Evolutionary conservation across 2,113 vertebrate species (phyloP), one percentile per base, ranked within the genome.

Genomic region (Pterocles gutturalis): DNA sequence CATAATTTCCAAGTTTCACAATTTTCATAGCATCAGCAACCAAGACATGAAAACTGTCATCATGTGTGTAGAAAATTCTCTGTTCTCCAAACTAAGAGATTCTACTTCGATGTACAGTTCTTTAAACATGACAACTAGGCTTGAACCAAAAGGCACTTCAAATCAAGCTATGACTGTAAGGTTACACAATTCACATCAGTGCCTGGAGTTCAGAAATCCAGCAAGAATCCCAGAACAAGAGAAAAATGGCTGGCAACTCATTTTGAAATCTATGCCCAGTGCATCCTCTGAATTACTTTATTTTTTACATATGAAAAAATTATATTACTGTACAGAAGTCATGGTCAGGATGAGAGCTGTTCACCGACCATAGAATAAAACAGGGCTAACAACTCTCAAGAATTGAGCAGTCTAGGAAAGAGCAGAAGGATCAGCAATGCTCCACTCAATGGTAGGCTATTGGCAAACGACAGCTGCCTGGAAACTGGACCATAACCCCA

Each of bases 391-490:
- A 71, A 38, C 8, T 79, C 48, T 24, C 33, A 83, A 46, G 33
- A 54, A 66, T 2, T 36, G 17, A 36, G n/a, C 5, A 6, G 51
- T 49, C 70, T 31, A 76, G 41, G 25, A 61, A 91, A 76, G 4
- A 71, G 31, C 31, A 71, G 25, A 81, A 86, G 16, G 9, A 66
- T 29, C 9, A 54, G 28, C 5, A 75, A 71, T 41, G 19, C 29
- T 54, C 22, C 0, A 2, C 46, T 55, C 46, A 75, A 7, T 0
- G 0, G 29, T 10, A 82, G 28, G 75, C 55, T 66, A 70, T 0
- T 6, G 18, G 25, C 43, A 87, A 72, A 55, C 1, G 9, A 60
- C n/a, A 82, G 22, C 36, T 82, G 51, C 22, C 84, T 78, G 28
- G 43, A 94, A 89, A 83, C 18, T 24, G 45, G 1, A 85, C 17